Base-by-base conservation (phyloP, 2,113 vertebrate genomes). In the Nothocercus nigrocapillus region DNA sequence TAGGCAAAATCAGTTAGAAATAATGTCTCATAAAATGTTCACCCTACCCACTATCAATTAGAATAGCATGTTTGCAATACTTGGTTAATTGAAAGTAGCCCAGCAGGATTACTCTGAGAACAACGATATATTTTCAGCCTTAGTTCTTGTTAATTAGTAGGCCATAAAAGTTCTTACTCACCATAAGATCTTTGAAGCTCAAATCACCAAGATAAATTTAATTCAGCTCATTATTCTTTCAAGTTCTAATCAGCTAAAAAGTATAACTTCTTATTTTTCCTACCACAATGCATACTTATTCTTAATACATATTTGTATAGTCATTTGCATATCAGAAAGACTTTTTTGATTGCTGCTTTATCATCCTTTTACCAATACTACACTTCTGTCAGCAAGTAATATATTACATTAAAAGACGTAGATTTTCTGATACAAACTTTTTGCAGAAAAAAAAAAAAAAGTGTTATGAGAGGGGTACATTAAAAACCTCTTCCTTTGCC, bases 81-180 rank as follows among this genome's bases (percentile, higher is more conserved):
- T 94, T 85, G 79, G 27, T 80, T 87, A 93, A 92, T 40, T 95
- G 75, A 45, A 95, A 82, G 49, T 70, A 89, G 54, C 49, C 30
- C 78, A 59, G 49, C 36, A 94, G 44, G 67, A 93, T 80, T 95
- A 66, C 18, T 77, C 47, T 69, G 58, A 88, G 59, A 95, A 91
- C 15, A 89, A 61, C 74, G 15, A 87, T 34, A 24, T 77, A 91
- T 93, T 85, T 89, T 96, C 30, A 56, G 3, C 36, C 67, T 63
- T 59, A 82, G 28, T 85, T 89, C 67, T 70, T 77, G 30, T 69
- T 89, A 95, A 91, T 94, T 91, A 94, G 30, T 70, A 45, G 45
- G 40, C 51, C n/a, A 66, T 69, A 69, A 82, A 89, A 32, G 24
- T 66, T 85, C 62, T 82, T 79, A 54, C 13, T 78, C 45, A 69